Evolutionary conservation across 2,797 vertebrate genomes (phyloP), one percentile per base, ranked within the genome.

Genomic region (Gallirallus australis): DNA sequence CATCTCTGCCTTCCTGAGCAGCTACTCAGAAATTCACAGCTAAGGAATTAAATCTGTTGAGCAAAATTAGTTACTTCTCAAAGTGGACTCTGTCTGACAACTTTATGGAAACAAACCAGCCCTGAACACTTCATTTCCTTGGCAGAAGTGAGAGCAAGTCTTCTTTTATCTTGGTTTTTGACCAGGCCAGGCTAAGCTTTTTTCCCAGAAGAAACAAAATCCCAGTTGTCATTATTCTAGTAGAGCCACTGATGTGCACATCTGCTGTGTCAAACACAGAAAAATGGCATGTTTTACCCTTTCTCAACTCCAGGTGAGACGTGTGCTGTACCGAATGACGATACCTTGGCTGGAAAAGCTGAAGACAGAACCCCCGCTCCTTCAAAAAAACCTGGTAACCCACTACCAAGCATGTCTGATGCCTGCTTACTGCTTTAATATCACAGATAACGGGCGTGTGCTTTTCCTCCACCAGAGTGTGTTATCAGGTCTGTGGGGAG

Each of bases 401-500:
- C 48, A 2, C 71, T 59, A 35, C 31, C 27, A 28, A 91, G 31
- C 1, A 2, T 25, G 20, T 28, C 47, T 33, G 27, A 53, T 39
- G 85, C 45, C 57, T 48, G 0, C 71, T 57, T 24, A 31, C 42
- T 48, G 11, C 12, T 30, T 31, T 19, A 17, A 23, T 42, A 45
- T 21, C 35, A 48, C 59, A 66, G 61, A 40, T 65, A 33, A 86
- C 0, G 7, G 56, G 72, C 39, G 2, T 9, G 19, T 89, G 33
- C 20, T 89, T 80, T 94, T 83, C 86, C 18, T 20, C 73, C 66
- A 5, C 31, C 86, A 99, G 99, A 99, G 77, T 98, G 98, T 83
- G 95, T 98, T 39, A 98, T 99, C 35, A 97, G 95, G 23, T 99
- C 99, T 20, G 98, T 99, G 63, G 98, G 98, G 97, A 99, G 98